A percentile compares a stretch with the other conserved stretches of the same genome.
phyloP scores from a whole-genome alignment of 2,797 vertebrate species.

The Ctenochaetus hawaiiensis region DNA sequence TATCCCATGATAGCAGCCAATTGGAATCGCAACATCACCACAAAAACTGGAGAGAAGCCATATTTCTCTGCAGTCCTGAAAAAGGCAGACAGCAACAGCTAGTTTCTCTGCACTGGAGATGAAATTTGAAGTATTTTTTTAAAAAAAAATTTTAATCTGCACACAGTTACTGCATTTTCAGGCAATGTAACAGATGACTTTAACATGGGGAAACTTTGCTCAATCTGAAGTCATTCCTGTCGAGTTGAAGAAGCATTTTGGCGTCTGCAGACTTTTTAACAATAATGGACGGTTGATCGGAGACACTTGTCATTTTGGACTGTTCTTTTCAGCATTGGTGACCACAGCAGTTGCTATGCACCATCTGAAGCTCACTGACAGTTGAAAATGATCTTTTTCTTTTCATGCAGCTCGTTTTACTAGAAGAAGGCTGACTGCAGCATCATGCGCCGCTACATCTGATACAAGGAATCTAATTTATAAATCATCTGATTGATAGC shows the following conservation, averaged over 20 bases:
- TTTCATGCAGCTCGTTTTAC: background rate
- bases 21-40: constrained; percentile 21
- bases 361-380: background rate
- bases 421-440: background rate
- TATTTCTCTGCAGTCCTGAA: background rate
- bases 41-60: constrained; percentile 16
- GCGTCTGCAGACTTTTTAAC: constrained; percentile 11
- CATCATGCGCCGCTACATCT: background rate
- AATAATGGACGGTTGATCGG: constrained; percentile 2
- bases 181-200: constrained; percentile 39
- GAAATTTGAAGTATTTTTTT: constrained; percentile 13
- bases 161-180: background rate
- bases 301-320: constrained; percentile 11
- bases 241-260: constrained; percentile 26
- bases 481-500: background rate
- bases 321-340: background rate
- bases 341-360: background rate
- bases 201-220: constrained; percentile 10
- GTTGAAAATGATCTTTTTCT: background rate
- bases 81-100: background rate
- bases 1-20: constrained; percentile 51
- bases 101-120: background rate
- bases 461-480: background rate
- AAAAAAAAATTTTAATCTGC: background rate
- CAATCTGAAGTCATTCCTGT: constrained; percentile 25